Base-by-base conservation (phyloP, 2,888 invertebrate genomes). In the Callinectes sapidus region DNA sequence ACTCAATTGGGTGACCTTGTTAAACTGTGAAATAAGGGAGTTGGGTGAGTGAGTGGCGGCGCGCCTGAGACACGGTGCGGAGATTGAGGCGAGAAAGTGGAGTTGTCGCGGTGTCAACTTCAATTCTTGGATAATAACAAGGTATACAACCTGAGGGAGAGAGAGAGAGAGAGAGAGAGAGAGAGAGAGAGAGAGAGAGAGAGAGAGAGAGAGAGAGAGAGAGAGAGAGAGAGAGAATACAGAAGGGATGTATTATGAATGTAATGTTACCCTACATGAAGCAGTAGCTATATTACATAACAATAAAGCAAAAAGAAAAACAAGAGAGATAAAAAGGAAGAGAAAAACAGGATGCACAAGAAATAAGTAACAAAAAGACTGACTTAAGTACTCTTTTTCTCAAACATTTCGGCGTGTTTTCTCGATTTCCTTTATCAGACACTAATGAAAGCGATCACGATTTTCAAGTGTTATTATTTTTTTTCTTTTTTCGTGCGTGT, bases 21-120 rank as follows among this genome's bases (percentile, higher is more conserved):
- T 77, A 77, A 77, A 77, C 71, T 77, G 71, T 77, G 71, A 77
- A 77, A 77, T 77, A 28, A 77, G 71, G 23, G 71, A 77, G 13
- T 6, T 8, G n/a, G 28, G 28, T 13, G 71, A n/a, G 71, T 28
- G 71, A 13, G 28, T 77, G 71, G 28, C 23, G 71, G n/a, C 13
- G 71, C 71, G 71, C 28, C 71, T 10, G n/a, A 77, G n/a, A 77
- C 28, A 77, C 28, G 13, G 28, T 32, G 71, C 71, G 71, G 13
- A n/a, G 71, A 77, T 77, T 28, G 32, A 77, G 71, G 6, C 23
- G 71, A 28, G 13, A 61, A 77, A 77, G 71, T 28, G 71, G 28
- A 13, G n/a, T 77, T 77, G 71, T 77, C 71, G 71, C 28, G 28
- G 28, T 10, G 71, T 28, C n/a, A 77, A 3, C 71, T 77, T 28